These are phyloP conservation scores for Columba livia DNA, from an alignment of 2,113 vertebrate genomes.

Conservation along the genomic window DNA sequence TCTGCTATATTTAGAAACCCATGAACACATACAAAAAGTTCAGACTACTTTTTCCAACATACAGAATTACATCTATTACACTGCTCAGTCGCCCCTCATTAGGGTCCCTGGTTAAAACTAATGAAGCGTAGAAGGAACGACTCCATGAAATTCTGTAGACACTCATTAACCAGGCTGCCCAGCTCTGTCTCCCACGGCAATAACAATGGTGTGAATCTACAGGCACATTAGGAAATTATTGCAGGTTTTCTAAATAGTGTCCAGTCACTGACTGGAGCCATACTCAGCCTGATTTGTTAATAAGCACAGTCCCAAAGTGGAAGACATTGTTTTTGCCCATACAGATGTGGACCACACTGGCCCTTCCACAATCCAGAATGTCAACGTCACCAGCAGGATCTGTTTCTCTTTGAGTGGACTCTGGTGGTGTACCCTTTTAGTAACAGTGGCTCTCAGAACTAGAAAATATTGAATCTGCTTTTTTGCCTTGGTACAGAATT, in stretches of 20 bases:
- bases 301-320: neutral
- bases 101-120: neutral
- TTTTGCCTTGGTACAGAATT: neutral
- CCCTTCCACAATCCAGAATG: fast-evolving
- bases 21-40: neutral
- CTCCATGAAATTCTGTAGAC: neutral
- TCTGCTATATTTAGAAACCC: neutral
- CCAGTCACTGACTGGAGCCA: neutral
- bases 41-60: neutral
- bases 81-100: fast-evolving
- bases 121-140: neutral
- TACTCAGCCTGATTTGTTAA: neutral
- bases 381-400: neutral
- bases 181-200: neutral
- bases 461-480: neutral
- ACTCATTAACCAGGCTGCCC: neutral
- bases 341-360: neutral
- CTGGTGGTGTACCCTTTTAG: fast-evolving
- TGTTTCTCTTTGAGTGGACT: neutral
- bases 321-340: neutral
- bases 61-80: neutral
- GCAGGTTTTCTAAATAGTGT: neutral
- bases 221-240: neutral
- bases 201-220: neutral
- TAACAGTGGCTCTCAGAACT: neutral